Evolutionary conservation across 2,888 invertebrate species (phyloP).

Genomic region (Tenthredo notha): DNA sequence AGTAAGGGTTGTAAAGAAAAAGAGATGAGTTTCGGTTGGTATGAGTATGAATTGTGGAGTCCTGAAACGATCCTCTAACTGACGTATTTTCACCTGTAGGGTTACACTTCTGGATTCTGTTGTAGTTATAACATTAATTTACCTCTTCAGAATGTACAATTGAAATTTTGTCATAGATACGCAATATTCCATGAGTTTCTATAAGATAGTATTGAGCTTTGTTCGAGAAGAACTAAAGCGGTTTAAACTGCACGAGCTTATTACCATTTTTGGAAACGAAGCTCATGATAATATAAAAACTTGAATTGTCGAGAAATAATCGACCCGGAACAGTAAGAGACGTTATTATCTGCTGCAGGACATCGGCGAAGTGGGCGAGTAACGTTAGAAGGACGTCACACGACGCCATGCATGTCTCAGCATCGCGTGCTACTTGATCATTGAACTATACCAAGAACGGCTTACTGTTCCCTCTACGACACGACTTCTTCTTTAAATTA

Average conservation of each 20-base stretch:
- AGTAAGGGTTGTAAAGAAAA: not conserved
- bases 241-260: not conserved
- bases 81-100: not conserved
- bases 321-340: constrained; percentile 15
- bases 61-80: not conserved
- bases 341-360: constrained; percentile 12
- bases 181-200: not conserved
- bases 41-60: not conserved
- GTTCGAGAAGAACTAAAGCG: not conserved
- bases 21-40: not conserved
- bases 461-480: constrained; percentile 55
- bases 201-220: not conserved
- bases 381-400: constrained; percentile 55
- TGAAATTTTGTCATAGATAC: not conserved
- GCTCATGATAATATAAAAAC: not conserved
- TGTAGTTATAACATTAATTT: not conserved
- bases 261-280: not conserved
- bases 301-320: constrained; percentile 12
- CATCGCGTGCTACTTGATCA: constrained; percentile 59
- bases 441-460: constrained; percentile 47
- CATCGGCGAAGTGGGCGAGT: constrained; percentile 5
- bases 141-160: not conserved
- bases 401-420: constrained; percentile 61
- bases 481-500: constrained; percentile 50
- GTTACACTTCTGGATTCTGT: not conserved